phyloP scores from a whole-genome alignment of 2,797 vertebrate species.

The Phoebastria nigripes region DNA sequence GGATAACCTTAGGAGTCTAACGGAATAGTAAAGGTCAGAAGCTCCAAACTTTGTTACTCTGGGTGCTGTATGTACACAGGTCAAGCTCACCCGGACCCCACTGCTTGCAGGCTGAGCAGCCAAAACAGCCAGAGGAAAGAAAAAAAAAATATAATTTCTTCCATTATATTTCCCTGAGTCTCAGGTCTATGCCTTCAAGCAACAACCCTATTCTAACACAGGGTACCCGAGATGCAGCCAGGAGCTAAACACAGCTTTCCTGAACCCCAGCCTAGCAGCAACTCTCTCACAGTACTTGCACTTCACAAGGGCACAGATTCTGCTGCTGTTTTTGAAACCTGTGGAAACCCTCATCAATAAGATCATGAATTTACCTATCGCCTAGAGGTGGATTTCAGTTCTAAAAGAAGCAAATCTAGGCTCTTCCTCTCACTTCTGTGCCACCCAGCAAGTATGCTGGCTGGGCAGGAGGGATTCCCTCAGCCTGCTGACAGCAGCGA shows the following conservation, averaged over 20 bases:
- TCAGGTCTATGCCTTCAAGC: neutral
- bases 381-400: neutral
- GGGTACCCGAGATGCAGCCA: neutral
- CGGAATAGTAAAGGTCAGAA: neutral
- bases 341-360: neutral
- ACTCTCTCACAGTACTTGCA: neutral
- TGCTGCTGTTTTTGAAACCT: neutral
- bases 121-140: neutral
- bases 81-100: neutral
- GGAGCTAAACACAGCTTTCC: neutral
- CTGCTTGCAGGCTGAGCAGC: neutral
- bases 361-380: neutral
- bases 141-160: neutral
- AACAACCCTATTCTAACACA: neutral
- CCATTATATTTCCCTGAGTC: accelerated
- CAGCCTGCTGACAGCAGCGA: neutral
- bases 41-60: neutral
- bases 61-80: accelerated
- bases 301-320: accelerated
- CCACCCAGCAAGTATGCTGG: neutral
- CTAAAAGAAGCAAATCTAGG: neutral
- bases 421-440: neutral
- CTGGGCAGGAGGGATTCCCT: neutral
- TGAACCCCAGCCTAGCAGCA: neutral
- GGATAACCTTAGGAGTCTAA: neutral